Percentiles rank a stretch among this genome's conserved stretches.
Evolutionary conservation across 2,888 invertebrate species (phyloP).

Genomic region (Ctena decussata): DNA sequence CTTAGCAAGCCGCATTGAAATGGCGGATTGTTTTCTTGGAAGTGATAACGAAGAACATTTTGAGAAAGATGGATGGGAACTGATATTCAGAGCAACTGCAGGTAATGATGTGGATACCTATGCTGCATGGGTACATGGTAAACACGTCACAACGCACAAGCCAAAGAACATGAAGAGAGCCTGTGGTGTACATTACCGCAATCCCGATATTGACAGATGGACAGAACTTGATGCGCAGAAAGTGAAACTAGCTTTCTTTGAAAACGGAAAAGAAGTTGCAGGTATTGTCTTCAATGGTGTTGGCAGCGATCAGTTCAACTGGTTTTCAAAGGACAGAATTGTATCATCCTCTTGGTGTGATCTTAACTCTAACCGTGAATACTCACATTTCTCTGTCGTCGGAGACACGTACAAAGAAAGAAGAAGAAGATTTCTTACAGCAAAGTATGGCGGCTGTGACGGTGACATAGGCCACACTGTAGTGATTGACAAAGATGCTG

Average conservation of each 20-base stretch:
- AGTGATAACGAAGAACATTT: no score
- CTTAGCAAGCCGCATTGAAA: no score
- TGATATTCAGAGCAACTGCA: neutral
- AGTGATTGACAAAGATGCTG: neutral
- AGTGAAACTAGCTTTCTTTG: conserved; percentile 23
- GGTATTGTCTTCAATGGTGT: conserved; percentile 24
- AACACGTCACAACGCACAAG: no score
- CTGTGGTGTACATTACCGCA: conserved; percentile 16
- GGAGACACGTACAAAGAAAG: neutral
- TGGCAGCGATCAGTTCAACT: neutral
- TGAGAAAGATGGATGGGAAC: neutral
- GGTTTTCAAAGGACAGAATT: conserved; percentile 18
- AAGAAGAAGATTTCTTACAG: neutral
- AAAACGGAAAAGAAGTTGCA: conserved; percentile 24
- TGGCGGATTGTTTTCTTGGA: no score
- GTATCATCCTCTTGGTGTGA: neutral
- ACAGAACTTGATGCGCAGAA: neutral
- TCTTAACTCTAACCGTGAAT: neutral
- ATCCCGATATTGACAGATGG: conserved; percentile 13
- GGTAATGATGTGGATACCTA: neutral
- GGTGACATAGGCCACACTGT: neutral
- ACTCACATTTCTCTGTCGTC: neutral
- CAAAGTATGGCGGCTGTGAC: neutral
- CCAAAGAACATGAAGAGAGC: conserved; percentile 21
- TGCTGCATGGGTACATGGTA: neutral